Base-by-base conservation (phyloP, 2,797 vertebrate species). In the Atherinosoma microstoma region DNA sequence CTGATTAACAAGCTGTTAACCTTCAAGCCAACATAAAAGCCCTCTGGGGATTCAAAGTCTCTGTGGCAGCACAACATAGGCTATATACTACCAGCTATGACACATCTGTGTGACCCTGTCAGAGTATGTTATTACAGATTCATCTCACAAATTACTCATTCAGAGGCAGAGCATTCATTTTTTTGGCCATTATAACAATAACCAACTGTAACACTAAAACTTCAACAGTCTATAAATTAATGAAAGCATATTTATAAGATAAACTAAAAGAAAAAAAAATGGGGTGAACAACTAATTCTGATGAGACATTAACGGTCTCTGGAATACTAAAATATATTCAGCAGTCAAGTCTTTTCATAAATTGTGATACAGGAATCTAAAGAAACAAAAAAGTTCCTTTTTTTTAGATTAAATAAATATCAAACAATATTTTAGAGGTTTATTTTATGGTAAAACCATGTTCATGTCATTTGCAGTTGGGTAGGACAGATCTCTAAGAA, bases 1-100 rank as follows among this genome's bases (percentile, higher is more conserved):
- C 58, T 69, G 53, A 69, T 81, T 79, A 88, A 70, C 82, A 89
- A 84, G 75, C 65, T 85, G 66, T 87, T 81, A 75, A 87, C 54
- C 47, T 67, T 65, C 77, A 49, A 78, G 77, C 62, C 75, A 76
- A 79, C 65, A 79, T 68, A 82, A 45, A 87, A 51, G 18, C 60
- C 78, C 74, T 68, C 42, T 34, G 29, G 59, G 62, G 78, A 65
- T 42, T 65, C 62, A 73, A 75, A 57, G 59, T 45, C 80, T 78
- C 66, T 10, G 4, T 54, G 49, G 66, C 64, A 68, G 65, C 5
- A 10, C 42, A 54, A 64, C 22, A 29, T 24, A 59, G 42, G 27
- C 70, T 69, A 12, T 57, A 42, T 45, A 35, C 20, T 59, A 70
- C 15, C 45, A 71, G 34, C 65, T 69, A 64, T 64, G 68, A 73